phyloP scores from a whole-genome alignment of 2,888 invertebrate species.

The Barypeithes pellucidus region DNA sequence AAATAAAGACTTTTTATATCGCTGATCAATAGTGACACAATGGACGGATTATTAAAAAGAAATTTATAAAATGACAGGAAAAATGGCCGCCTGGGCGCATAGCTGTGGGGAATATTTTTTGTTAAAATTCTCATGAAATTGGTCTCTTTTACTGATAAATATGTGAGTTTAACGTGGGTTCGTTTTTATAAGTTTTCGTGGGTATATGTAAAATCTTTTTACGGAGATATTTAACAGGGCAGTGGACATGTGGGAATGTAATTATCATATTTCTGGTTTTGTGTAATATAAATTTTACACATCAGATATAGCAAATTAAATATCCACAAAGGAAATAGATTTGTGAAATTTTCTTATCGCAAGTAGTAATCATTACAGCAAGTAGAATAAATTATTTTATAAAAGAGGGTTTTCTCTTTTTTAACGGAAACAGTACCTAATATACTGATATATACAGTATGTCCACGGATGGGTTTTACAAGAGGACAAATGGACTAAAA shows the following conservation, averaged over 20 bases:
- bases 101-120: slow-evolving; percentile 27
- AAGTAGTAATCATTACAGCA: too few species aligned
- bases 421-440: too few species aligned
- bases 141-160: neutral
- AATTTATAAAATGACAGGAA: slow-evolving; percentile 33
- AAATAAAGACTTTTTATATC: slow-evolving; percentile 35
- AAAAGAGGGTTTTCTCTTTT: too few species aligned
- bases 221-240: neutral
- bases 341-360: too few species aligned
- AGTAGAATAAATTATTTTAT: too few species aligned
- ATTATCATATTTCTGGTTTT: too few species aligned
- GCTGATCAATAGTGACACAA: slow-evolving; percentile 37
- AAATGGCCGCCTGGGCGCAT: slow-evolving; percentile 28
- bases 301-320: too few species aligned
- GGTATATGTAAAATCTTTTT: neutral
- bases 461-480: neutral
- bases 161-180: neutral
- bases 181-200: slow-evolving; percentile 4
- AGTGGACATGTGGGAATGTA: too few species aligned
- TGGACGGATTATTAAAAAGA: slow-evolving; percentile 34
- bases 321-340: too few species aligned
- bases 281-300: too few species aligned
- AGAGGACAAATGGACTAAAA: too few species aligned
- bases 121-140: slow-evolving; percentile 5
- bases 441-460: neutral